phyloP scores from a whole-genome alignment of 2,113 vertebrate genomes.

The Pelecanus crispus region DNA sequence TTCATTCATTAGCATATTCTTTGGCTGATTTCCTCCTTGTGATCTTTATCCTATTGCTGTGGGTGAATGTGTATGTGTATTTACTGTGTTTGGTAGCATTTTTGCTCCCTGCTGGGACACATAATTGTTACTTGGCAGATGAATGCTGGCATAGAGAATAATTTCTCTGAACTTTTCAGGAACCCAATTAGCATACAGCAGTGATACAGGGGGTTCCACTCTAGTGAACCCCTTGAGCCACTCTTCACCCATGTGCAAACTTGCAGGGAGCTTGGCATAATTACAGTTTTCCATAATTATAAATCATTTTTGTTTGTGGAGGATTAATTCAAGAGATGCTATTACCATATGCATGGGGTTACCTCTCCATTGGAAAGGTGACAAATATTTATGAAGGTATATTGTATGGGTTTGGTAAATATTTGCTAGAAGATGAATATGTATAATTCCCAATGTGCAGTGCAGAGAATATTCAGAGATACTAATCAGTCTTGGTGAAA shows the following conservation, averaged over 20 bases:
- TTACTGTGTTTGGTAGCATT: conserved; percentile 9
- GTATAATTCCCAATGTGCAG: not conserved
- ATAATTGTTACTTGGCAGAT: conserved; percentile 49
- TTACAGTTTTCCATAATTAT: conserved; percentile 46
- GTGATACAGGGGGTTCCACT: not conserved
- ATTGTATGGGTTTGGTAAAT: conserved; percentile 44
- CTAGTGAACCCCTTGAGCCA: not conserved
- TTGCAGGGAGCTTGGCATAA: not conserved
- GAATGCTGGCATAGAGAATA: conserved; percentile 24
- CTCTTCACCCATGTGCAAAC: not conserved
- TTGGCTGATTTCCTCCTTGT: not conserved
- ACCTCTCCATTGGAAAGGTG: conserved; percentile 13
- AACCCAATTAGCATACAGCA: conserved; percentile 48
- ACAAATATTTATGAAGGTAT: conserved; percentile 34
- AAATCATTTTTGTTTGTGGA: conserved; percentile 34
- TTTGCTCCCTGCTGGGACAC: conserved; percentile 24
- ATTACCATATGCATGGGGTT: not conserved
- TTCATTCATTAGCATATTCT: not conserved
- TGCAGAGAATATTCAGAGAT: not conserved
- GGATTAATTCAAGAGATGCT: conserved; percentile 24
- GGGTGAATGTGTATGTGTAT: not conserved
- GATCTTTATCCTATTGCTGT: not conserved
- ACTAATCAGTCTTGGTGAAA: not conserved
- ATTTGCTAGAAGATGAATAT: conserved; percentile 45
- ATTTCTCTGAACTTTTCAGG: conserved; percentile 62